Evolutionary conservation across 2,888 invertebrate species (phyloP), one percentile per base, ranked within the genome.

Genomic region (Lamellibrachia columna): DNA sequence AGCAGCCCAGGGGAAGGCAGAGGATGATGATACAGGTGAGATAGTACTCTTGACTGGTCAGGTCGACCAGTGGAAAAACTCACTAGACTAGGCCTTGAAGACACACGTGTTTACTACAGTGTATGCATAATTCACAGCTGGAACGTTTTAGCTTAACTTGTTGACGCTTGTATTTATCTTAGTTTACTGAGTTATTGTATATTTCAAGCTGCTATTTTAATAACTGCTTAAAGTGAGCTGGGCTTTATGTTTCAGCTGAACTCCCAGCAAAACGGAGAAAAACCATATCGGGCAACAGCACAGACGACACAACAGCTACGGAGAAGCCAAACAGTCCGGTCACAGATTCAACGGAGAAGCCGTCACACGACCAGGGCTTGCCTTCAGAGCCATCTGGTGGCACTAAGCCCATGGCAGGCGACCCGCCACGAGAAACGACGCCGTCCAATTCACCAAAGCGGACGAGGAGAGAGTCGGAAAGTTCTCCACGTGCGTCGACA

Each of bases 21-120:
- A 15, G 75, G 75, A 75, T n/a, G 22, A 22, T 75, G 91, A 91
- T n/a, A 91, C 52, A 28, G 91, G 91, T 52, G 40, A 91, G 91
- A 28, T 7, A 7, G 52, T 9, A n/a, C 15, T 15, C 15, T 28
- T 2, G 91, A 53, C 52, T 15, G 53, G 40, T 91, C 40, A 40
- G 40, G 40, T 40, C 40, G 40, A 40, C 40, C 40, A 40, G 40
- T 40, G 40, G 40, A 40, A 40, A 40, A 40, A 40, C 40, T 40
- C 40, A 40, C 40, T 40, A 1, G 40, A 40, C 40, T 40, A 0
- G 0, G 40, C 40, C 40, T 40, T 40, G 40, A 40, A 40, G 40
- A 40, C 40, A 40, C 40, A 40, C 40, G 40, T 40, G 40, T 40
- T 40, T 40, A 40, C 40, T 40, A 40, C 40, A 40, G 40, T 40